A percentile compares a stretch with the other conserved stretches of the same genome.
Conservation (phyloP, 1,140 invertebrate species). For the Sycophila sp. region DNA sequence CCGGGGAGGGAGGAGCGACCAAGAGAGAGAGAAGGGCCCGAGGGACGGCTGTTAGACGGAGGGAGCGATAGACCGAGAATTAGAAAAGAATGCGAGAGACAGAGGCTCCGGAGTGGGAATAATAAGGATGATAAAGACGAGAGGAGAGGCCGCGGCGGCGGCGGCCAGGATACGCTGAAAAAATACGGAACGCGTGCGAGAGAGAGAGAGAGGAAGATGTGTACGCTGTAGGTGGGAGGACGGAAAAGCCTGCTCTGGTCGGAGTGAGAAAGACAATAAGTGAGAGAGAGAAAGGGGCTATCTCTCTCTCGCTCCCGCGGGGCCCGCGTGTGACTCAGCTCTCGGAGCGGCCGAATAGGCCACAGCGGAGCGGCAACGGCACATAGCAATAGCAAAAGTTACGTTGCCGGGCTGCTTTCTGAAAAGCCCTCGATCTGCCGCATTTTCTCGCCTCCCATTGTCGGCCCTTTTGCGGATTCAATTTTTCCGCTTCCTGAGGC, state of each 20-base stretch:
- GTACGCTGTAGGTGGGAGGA: not conserved
- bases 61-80: slow-evolving; percentile 28
- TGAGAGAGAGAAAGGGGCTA: slow-evolving; percentile 7
- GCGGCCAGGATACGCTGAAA: slow-evolving; percentile 19
- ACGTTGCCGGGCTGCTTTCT: not conserved
- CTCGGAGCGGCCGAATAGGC: slow-evolving; percentile 52
- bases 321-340: slow-evolving; percentile 51
- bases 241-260: not conserved
- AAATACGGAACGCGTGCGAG: not conserved
- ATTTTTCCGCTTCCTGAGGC: not conserved
- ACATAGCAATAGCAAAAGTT: slow-evolving; percentile 44
- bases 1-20: not conserved
- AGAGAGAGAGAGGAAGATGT: not conserved
- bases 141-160: slow-evolving; percentile 14
- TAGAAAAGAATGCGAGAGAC: slow-evolving; percentile 39
- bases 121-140: slow-evolving; percentile 37
- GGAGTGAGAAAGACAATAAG: slow-evolving; percentile 29
- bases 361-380: slow-evolving; percentile 32
- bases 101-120: slow-evolving; percentile 39
- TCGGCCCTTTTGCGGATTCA: not conserved
- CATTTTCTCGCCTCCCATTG: not conserved
- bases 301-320: not conserved
- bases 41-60: slow-evolving; percentile 3
- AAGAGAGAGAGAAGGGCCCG: slow-evolving; percentile 42
- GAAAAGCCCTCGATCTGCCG: not conserved